Evolutionary conservation across 2,113 vertebrate genomes (phyloP), one percentile per base, ranked within the genome.

Genomic region (Salvelinus sp.): DNA sequence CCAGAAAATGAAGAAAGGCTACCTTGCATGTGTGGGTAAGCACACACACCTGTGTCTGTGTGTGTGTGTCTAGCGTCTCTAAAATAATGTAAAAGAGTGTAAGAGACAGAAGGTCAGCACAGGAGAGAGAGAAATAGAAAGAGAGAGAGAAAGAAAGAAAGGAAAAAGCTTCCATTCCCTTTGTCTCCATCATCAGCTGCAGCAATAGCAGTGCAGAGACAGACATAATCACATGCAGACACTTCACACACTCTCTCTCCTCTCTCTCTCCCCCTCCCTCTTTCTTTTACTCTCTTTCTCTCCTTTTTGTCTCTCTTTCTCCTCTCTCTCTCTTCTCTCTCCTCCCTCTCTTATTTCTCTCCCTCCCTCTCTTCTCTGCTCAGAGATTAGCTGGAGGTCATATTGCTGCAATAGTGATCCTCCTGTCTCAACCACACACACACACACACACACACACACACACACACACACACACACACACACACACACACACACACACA

Each of bases 1-100:
- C 82, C 81, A 83, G 88, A 88, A 83, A 83, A 84, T 70, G 30
- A 62, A 80, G 83, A 70, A 69, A 58, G 73, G 62, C 65, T 33
- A 74, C 47, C 1, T n/a, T 3, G 16, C 66, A 60, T 63, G 47
- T 50, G 20, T 28, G 16, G 16, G 72, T 22, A 75, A 6, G 68
- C 72, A 76, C 14, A n/a, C 20, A 14, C 14, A 14, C 14, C 10
- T 60, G 57, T 60, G 57, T 22, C 2, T 60, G 57, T 30, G 28
- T 30, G 58, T 62, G 58, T 62, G 58, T 62, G 58, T 62, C 38
- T 44, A 44, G 7, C 38, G 9, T 44, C 38, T 44, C 38, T 44
- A 44, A 44, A 44, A 44, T 44, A 44, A 44, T 9, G 38, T 44
- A 44, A 44, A 44, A 44, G 9, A 44, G 58, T 60, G 58, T 62